phyloP scores from a whole-genome alignment of 2,797 vertebrate species.

The Acanthiza pusilla region DNA sequence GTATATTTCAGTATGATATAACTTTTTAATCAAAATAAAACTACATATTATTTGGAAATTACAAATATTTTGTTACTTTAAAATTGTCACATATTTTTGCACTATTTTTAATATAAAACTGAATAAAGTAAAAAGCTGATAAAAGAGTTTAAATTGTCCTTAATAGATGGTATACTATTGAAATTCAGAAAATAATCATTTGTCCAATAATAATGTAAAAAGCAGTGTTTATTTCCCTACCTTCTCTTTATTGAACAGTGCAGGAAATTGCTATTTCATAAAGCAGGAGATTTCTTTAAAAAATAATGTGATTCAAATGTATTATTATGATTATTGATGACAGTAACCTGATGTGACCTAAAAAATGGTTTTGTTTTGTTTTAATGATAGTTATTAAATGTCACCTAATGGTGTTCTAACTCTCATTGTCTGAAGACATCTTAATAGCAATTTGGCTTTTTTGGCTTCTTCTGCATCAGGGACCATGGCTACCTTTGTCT shows the following conservation, averaged over 20 bases:
- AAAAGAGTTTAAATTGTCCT: not conserved
- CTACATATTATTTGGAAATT: not conserved
- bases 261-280: not conserved
- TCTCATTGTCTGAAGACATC: not conserved
- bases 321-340: not conserved
- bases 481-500: not conserved
- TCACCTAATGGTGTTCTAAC: not conserved
- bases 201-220: not conserved
- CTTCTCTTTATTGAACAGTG: not conserved
- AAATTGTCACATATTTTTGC: not conserved
- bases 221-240: not conserved
- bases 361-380: not conserved
- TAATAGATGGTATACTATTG: not conserved
- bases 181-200: not conserved
- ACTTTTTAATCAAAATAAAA: not conserved
- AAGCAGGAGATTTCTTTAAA: not conserved
- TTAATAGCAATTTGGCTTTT: not conserved
- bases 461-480: not conserved
- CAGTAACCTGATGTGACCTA: not conserved
- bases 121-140: not conserved
- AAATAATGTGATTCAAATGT: not conserved
- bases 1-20: not conserved
- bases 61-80: not conserved
- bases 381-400: not conserved
- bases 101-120: not conserved